Percentiles rank a stretch among this genome's conserved stretches.
phyloP scores from a whole-genome alignment of 2,797 vertebrate genomes.

The Pseudochirops cupreus region DNA sequence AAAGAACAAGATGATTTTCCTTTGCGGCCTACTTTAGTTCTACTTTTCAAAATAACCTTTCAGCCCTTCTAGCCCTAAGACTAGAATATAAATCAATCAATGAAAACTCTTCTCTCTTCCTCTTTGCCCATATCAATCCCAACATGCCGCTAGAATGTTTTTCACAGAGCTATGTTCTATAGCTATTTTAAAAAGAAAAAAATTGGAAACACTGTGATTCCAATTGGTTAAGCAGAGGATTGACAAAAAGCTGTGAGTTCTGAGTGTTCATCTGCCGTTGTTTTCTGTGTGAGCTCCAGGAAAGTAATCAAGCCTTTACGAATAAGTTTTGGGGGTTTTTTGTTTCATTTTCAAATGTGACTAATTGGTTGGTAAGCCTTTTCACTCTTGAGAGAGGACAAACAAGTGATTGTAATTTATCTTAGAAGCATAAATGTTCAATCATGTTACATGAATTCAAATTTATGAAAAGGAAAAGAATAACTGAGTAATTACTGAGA shows the following conservation, averaged over 20 bases:
- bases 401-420: not conserved
- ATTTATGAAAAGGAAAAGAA: not conserved
- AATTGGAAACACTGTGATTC: slow-evolving; percentile 72
- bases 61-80: slow-evolving; percentile 58
- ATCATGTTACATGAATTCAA: not conserved
- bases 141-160: slow-evolving; percentile 58
- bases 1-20: slow-evolving; percentile 70
- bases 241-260: slow-evolving; percentile 63
- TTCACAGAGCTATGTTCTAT: slow-evolving; percentile 71
- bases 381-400: not conserved
- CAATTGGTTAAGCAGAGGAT: slow-evolving; percentile 55
- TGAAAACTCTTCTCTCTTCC: slow-evolving; percentile 73
- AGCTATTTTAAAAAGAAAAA: slow-evolving; percentile 73
- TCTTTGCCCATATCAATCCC: slow-evolving; percentile 70
- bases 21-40: slow-evolving; percentile 73
- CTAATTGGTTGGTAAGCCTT: slow-evolving; percentile 15
- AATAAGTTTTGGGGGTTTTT: not conserved
- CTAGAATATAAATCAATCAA: slow-evolving; percentile 75
- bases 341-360: slow-evolving; percentile 30
- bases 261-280: slow-evolving; percentile 45
- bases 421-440: not conserved
- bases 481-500: not conserved
- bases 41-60: slow-evolving; percentile 67
- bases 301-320: not conserved
- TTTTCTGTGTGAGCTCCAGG: slow-evolving; percentile 42